Evolutionary conservation across 2,113 vertebrate genomes (phyloP).

Genomic region (Antechinus flavipes): DNA sequence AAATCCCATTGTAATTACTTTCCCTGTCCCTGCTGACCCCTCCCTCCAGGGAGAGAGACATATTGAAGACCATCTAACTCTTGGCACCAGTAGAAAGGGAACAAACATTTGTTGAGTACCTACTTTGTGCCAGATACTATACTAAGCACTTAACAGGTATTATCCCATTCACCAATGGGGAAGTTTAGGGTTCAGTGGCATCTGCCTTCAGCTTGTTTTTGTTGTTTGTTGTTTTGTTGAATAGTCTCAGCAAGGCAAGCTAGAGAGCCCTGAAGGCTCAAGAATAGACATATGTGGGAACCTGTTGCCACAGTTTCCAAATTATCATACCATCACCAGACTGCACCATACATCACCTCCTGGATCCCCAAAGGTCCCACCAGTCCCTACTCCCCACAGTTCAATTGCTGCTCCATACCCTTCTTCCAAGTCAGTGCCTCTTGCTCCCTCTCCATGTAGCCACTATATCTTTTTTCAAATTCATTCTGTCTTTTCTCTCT

Average conservation of each 20-base stretch:
- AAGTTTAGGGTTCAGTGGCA: background rate
- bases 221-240: background rate
- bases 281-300: background rate
- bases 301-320: background rate
- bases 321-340: background rate
- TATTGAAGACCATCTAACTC: background rate
- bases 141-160: background rate
- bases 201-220: background rate
- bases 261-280: background rate
- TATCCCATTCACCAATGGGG: background rate
- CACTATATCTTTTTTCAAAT: background rate
- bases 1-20: background rate
- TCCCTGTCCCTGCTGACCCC: background rate
- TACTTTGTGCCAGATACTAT: background rate
- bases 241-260: background rate
- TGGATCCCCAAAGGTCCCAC: background rate
- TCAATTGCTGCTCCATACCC: background rate
- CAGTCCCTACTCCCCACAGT: background rate
- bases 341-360: background rate
- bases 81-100: background rate
- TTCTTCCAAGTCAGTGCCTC: background rate
- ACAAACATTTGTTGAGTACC: background rate
- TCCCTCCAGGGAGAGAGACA: background rate
- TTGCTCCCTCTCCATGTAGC: background rate
- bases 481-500: background rate